phyloP scores from a whole-genome alignment of 2,113 vertebrate genomes.

The Pachyramphus minor region DNA sequence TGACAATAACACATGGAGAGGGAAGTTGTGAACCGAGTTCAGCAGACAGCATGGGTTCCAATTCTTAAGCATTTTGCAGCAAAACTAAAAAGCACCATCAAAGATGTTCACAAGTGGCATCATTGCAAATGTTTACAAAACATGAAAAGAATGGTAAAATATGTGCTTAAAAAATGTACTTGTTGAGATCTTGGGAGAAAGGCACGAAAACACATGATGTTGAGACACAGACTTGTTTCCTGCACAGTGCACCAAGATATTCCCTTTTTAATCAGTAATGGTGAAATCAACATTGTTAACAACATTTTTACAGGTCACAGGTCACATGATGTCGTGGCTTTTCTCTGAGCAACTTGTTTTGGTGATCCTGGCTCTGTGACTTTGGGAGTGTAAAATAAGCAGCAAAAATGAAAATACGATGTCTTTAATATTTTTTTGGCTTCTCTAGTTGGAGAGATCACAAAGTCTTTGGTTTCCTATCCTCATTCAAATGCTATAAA shows the following conservation, averaged over 20 bases:
- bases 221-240: neutral
- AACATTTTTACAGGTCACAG: neutral
- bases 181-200: slow-evolving; percentile 31
- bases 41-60: slow-evolving; percentile 48
- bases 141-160: slow-evolving; percentile 59
- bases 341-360: neutral
- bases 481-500: neutral
- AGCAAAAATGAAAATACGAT: neutral
- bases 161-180: slow-evolving; percentile 29
- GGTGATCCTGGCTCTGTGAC: neutral
- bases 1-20: slow-evolving; percentile 49
- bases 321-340: neutral
- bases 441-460: neutral
- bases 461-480: neutral
- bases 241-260: neutral
- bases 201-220: neutral
- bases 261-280: neutral
- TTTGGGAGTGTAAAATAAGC: neutral
- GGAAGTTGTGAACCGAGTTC: slow-evolving; percentile 40
- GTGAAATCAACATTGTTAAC: rapidly evolving
- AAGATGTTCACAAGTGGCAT: slow-evolving; percentile 48
- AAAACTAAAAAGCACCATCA: slow-evolving; percentile 63
- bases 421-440: neutral
- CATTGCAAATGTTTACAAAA: slow-evolving; percentile 59
- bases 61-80: slow-evolving; percentile 44